Evolutionary conservation across 2,888 invertebrate species (phyloP).

Genomic region (Pseudococcus longispinus): DNA sequence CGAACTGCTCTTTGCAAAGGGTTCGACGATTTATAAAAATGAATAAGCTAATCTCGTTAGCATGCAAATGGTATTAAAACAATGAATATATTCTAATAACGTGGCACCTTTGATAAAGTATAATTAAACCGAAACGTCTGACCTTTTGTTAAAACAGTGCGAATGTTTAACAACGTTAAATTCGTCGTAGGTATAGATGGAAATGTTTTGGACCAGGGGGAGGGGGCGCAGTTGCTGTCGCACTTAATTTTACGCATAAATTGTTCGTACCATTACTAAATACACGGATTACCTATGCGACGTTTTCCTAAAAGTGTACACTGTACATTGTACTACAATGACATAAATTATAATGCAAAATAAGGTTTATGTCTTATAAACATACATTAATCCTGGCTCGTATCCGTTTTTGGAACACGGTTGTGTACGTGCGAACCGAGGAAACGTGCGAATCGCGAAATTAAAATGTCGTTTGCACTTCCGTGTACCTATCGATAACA

Average conservation of each 20-base stretch:
- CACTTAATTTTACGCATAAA: slow-evolving; percentile 44
- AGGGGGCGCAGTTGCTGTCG: not conserved
- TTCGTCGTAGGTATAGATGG: not conserved
- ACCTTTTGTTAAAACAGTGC: slow-evolving; percentile 26
- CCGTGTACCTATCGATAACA: not conserved
- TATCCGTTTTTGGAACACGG: not conserved
- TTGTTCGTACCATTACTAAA: slow-evolving; percentile 36
- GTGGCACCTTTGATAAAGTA: slow-evolving; percentile 47
- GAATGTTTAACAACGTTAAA: slow-evolving; percentile 33
- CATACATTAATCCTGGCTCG: slow-evolving; percentile 14
- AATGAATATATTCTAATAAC: slow-evolving; percentile 36
- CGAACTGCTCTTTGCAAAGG: not conserved
- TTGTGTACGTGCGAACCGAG: not conserved
- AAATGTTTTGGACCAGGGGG: not conserved
- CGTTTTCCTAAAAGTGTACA: not conserved
- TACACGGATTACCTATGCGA: slow-evolving; percentile 19
- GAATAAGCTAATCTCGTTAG: slow-evolving; percentile 43
- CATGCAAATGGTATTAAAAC: slow-evolving; percentile 41
- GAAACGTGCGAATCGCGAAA: not conserved
- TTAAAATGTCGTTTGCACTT: slow-evolving; percentile 39
- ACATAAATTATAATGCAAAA: slow-evolving; percentile 33
- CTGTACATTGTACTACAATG: not conserved
- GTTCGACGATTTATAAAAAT: slow-evolving; percentile 34
- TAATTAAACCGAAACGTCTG: slow-evolving; percentile 45
- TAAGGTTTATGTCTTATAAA: slow-evolving; percentile 35